A percentile compares a stretch with the other conserved stretches of the same genome.
Evolutionary conservation across 2,888 invertebrate genomes (phyloP).

Genomic region (Cyrtodaria siliqua): DNA sequence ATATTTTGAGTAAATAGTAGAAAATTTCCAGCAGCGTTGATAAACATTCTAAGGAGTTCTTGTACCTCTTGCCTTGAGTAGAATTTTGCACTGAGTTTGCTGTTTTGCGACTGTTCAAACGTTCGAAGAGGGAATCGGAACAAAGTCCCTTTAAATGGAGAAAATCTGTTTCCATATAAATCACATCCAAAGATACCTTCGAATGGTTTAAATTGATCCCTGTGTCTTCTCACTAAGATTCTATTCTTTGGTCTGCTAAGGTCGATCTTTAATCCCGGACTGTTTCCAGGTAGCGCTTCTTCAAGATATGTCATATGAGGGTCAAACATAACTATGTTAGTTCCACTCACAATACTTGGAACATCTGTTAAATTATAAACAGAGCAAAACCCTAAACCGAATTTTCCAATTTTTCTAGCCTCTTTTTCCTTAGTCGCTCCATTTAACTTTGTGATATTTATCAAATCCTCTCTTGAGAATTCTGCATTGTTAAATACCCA

Average conservation of each 20-base stretch:
- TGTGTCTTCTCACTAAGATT: constrained; percentile 50
- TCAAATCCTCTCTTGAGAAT: constrained; percentile 81
- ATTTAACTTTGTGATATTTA: constrained; percentile 81
- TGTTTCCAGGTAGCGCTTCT: constrained; percentile 60
- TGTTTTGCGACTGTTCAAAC: constrained; percentile 39
- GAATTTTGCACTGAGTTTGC: constrained; percentile 75
- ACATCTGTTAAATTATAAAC: constrained; percentile 84
- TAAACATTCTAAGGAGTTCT: constrained; percentile 72
- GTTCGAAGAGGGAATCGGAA: constrained; percentile 83
- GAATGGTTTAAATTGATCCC: constrained; percentile 75
- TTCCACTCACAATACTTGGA: constrained; percentile 82
- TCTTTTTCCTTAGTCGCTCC: constrained; percentile 80
- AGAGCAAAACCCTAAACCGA: constrained; percentile 83
- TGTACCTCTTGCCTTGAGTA: constrained; percentile 74
- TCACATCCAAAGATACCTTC: constrained; percentile 74
- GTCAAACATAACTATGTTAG: constrained; percentile 83
- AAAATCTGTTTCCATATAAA: not conserved
- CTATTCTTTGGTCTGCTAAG: constrained; percentile 52
- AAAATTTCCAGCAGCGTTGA: constrained; percentile 72
- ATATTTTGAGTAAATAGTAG: constrained; percentile 83
- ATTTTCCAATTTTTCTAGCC: constrained; percentile 80
- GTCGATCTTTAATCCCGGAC: constrained; percentile 74
- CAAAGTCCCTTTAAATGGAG: constrained; percentile 75
- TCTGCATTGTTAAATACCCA: constrained; percentile 82
- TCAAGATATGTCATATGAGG: constrained; percentile 80